Conservation (phyloP, 1,140 invertebrate species). For the Zaprionus kolodkinae region DNA sequence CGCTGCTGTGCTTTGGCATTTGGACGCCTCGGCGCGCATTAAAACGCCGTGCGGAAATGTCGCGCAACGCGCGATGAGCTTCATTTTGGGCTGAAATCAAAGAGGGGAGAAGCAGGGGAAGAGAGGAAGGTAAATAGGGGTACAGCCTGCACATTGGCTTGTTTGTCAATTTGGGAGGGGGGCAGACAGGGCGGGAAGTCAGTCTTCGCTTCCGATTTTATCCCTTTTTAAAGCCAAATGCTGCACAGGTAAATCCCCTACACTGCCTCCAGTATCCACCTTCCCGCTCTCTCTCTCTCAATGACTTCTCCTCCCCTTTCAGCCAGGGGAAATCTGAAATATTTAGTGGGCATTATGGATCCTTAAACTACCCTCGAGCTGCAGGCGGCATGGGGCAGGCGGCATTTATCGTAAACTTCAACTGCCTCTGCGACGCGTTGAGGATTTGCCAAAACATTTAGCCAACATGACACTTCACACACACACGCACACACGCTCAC, state of each 20-base stretch:
- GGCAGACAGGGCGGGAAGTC: conserved; percentile 2
- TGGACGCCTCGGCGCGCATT: conserved; percentile 37
- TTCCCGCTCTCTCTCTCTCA: conserved; percentile 5
- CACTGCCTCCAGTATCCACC: not conserved
- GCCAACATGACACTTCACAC: conserved; percentile 72
- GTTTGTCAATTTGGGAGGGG: conserved; percentile 69
- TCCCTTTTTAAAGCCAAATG: conserved; percentile 62
- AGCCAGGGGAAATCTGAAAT: conserved; percentile 53
- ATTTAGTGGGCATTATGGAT: conserved; percentile 66
- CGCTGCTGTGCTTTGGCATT: conserved; percentile 63
- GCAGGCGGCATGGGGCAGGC: conserved; percentile 7
- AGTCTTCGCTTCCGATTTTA: conserved; percentile 44
- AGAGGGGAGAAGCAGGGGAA: not conserved
- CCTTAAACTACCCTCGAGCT: conserved; percentile 60
- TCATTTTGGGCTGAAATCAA: conserved; percentile 31
- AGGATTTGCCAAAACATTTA: conserved; percentile 77
- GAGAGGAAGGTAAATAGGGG: not conserved
- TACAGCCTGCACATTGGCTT: conserved; percentile 29
- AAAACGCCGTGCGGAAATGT: conserved; percentile 29
- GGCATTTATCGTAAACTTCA: conserved; percentile 82
- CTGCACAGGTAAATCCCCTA: conserved; percentile 3
- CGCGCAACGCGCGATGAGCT: conserved; percentile 45
- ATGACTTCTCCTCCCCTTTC: conserved; percentile 8
- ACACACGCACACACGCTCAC: conserved; percentile 3
- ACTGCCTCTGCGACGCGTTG: conserved; percentile 70